A percentile compares a stretch with the other conserved stretches of the same genome.
phyloP scores from a whole-genome alignment of 2,888 invertebrate genomes.

The Pyralis farinalis region DNA sequence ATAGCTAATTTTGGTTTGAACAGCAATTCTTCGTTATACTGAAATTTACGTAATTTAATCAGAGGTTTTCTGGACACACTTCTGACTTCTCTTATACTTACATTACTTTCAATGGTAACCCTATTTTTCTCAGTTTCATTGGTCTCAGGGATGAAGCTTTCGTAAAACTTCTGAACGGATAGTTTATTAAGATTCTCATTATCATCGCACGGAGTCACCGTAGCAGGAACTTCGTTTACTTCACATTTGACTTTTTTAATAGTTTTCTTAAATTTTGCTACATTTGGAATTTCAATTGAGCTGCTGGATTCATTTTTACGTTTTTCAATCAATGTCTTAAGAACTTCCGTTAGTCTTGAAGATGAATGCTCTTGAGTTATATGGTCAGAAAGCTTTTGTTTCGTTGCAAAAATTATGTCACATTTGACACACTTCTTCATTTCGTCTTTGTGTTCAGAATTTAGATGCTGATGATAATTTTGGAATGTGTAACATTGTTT shows the following conservation, averaged over 20 bases:
- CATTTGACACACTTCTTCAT: conserved; percentile 58
- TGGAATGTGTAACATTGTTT: conserved; percentile 64
- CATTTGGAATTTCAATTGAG: conserved; percentile 14
- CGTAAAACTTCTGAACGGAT: conserved; percentile 60
- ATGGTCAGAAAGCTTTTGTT: conserved; percentile 39
- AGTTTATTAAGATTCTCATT: conserved; percentile 14
- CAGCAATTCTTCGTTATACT: too few relatives aligned
- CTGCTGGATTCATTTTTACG: conserved; percentile 28
- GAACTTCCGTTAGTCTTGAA: conserved; percentile 56
- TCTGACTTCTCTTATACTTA: conserved; percentile 31
- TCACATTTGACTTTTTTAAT: conserved; percentile 39
- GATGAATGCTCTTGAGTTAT: conserved; percentile 41
- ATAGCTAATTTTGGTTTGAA: conserved; percentile 34
- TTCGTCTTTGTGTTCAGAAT: conserved; percentile 43
- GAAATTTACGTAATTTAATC: too few relatives aligned
- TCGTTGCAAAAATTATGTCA: conserved; percentile 37
- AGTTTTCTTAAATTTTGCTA: conserved; percentile 37
- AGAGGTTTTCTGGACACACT: conserved; percentile 17
- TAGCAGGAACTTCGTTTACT: conserved; percentile 23
- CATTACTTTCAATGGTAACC: conserved; percentile 10
- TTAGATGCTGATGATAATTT: conserved; percentile 59
- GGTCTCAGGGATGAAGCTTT: conserved; percentile 50
- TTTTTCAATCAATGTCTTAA: conserved; percentile 52
- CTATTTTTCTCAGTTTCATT: conserved; percentile 24
- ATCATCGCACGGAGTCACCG: conserved; percentile 22